Evolutionary conservation across 2,888 invertebrate species (phyloP).

Genomic region (Augiades crinisus): DNA sequence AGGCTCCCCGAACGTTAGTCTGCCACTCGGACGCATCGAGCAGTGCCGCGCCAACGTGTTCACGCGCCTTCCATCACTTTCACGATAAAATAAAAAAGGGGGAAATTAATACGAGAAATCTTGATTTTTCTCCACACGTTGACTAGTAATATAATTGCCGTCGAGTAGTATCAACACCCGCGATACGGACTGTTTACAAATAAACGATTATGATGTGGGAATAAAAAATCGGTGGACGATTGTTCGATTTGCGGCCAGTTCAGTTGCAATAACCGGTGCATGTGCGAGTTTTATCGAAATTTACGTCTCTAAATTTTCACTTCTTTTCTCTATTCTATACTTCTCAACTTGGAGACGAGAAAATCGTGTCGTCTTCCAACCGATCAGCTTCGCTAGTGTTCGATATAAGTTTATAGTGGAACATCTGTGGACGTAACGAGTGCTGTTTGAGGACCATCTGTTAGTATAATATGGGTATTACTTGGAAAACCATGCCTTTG

Average conservation of each 20-base stretch:
- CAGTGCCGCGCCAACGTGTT: slow-evolving; percentile 67
- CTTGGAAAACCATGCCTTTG: slow-evolving; percentile 65
- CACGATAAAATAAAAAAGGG: slow-evolving; percentile 59
- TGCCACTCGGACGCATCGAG: slow-evolving; percentile 55
- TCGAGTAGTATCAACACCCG: slow-evolving; percentile 39
- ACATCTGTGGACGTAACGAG: slow-evolving; percentile 25
- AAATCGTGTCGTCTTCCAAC: no score
- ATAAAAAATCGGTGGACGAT: slow-evolving; percentile 43
- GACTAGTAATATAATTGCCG: slow-evolving; percentile 44
- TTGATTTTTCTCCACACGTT: slow-evolving; percentile 44
- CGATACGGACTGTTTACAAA: slow-evolving; percentile 54
- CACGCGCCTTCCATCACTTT: slow-evolving; percentile 57
- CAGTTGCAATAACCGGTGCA: slow-evolving; percentile 32
- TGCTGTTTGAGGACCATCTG: slow-evolving; percentile 26
- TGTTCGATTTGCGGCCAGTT: slow-evolving; percentile 24
- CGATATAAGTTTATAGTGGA: slow-evolving; percentile 17
- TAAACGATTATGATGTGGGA: slow-evolving; percentile 54
- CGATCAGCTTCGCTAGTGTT: slow-evolving; percentile 15
- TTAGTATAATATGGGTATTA: slow-evolving; percentile 70
- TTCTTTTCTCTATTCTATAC: slow-evolving; percentile 42
- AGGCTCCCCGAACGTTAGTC: slow-evolving; percentile 21
- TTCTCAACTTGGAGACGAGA: slow-evolving; percentile 40
- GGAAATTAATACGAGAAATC: slow-evolving; percentile 52
- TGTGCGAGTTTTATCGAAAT: slow-evolving; percentile 29
- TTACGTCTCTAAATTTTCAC: slow-evolving; percentile 40